Conservation (phyloP, 2,888 invertebrate genomes). For the Dynastes maya region DNA sequence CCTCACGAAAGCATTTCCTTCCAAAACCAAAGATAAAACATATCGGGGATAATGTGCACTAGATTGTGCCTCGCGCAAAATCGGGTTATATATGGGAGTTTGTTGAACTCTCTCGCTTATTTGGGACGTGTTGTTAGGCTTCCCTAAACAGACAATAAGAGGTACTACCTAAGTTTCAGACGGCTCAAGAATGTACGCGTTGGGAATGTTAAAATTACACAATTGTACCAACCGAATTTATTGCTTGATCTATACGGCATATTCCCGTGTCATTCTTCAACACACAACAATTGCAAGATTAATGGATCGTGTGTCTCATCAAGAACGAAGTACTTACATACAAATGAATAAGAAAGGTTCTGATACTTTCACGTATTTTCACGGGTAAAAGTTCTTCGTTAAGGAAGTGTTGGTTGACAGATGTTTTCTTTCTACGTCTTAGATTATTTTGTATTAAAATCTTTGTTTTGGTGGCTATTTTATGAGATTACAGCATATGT, state of each 20-base stretch:
- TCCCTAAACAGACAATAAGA: conserved; percentile 13
- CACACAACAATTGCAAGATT: conserved; percentile 11
- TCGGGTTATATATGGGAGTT: conserved; percentile 26
- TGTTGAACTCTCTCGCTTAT: conserved; percentile 29
- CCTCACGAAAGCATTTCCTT: too few species aligned
- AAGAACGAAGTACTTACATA: conserved; percentile 15
- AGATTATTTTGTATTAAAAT: too few species aligned
- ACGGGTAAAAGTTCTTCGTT: too few species aligned
- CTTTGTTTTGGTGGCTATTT: too few species aligned
- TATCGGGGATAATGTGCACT: background rate
- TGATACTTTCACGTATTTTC: conserved; percentile 1
- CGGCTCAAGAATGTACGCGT: conserved; percentile 28
- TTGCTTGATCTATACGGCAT: background rate
- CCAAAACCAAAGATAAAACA: too few species aligned
- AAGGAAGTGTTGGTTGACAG: too few species aligned
- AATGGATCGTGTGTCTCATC: conserved; percentile 17
- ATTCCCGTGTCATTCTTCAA: conserved; percentile 18
- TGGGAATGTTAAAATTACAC: conserved; percentile 34
- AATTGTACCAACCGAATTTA: conserved; percentile 33
- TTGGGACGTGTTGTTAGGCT: conserved; percentile 27
- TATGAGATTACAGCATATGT: too few species aligned
- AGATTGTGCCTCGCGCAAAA: background rate
- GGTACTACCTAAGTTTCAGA: conserved; percentile 1
- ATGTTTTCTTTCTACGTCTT: too few species aligned
- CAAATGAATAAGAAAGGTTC: conserved; percentile 1